These are phyloP conservation scores for Anguilla japonica DNA, from an alignment of 2,113 vertebrate species.

Conservation along the genomic window DNA sequence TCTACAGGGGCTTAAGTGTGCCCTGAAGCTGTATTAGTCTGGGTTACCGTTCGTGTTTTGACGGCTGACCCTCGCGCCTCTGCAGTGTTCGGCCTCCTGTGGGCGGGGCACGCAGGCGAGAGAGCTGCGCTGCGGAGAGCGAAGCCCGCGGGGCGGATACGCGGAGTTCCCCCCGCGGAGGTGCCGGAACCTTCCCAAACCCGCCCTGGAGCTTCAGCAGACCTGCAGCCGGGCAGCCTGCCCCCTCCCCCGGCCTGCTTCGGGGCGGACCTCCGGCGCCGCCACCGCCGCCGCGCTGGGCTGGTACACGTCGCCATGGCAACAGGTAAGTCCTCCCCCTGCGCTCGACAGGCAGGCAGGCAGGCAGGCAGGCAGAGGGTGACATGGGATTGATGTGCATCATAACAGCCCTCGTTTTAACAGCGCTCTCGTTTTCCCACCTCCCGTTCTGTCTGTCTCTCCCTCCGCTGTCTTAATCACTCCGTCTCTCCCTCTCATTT, in stretches of 20 bases:
- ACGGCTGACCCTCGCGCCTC: not conserved
- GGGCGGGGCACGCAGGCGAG: conserved; percentile 75
- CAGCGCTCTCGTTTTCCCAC: not conserved
- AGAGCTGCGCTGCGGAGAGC: conserved; percentile 78
- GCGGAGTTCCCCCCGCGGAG: conserved; percentile 75
- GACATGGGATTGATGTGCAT: not conserved
- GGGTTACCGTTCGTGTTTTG: not conserved
- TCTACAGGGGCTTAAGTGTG: no score
- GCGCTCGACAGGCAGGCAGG: not conserved
- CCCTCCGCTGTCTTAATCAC: not conserved
- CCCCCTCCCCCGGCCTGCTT: conserved; percentile 45
- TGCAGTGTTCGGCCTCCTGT: conserved; percentile 81
- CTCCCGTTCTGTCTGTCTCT: not conserved
- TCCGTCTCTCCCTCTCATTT: not conserved
- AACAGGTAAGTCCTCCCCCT: conserved; percentile 67
- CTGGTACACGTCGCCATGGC: conserved; percentile 82
- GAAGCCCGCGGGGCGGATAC: conserved; percentile 78
- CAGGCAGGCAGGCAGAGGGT: not conserved
- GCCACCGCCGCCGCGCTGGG: conserved; percentile 35
- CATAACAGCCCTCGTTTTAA: not conserved
- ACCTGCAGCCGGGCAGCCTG: conserved; percentile 67
- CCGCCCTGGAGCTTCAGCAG: conserved; percentile 69
- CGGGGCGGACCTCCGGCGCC: conserved; percentile 20
- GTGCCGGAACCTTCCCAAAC: conserved; percentile 74
- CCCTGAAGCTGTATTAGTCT: no score